Base-by-base conservation (phyloP, 1,140 invertebrate genomes). In the Pseudoatta argentina region DNA sequence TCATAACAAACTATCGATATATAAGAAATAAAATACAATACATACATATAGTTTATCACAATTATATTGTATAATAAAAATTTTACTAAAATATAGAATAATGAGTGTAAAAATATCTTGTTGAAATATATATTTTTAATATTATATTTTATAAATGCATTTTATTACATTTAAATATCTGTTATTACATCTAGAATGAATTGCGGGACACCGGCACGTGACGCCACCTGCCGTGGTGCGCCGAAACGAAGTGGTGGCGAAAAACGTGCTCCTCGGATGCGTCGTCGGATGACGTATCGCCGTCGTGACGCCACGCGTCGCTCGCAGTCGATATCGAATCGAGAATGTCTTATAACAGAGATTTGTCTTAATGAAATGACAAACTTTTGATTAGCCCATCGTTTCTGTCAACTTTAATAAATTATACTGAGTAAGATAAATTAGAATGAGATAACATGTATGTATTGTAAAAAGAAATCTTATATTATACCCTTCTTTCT, bases 181-280 rank as follows among this genome's bases (percentile, higher is more conserved):
- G 1, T 44, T 44, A 27, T 27, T 27, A 30, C 5, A 34, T 44
- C 39, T 44, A 8, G 34, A 39, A 30, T n/a, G 1, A 10, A 55
- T 55, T 18, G 18, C 53, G 1, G 55, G 8, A 67, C 3, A 78
- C 59, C 73, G 88, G 21, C 72, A 30, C 7, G 73, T 89, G 66
- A 3, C 59, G 85, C 72, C 88, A 89, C 73, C 88, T 89, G 63
- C 14, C 1, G 24, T 18, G 53, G 18, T 12, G 2, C 3, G n/a
- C 0, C 48, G 39, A 21, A 89, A 51, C 3, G n/a, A 66, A 44
- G 16, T 86, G 51, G 66, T 48, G n/a, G n/a, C 39, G 2, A 6
- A 0, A n/a, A 44, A 78, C 81, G 57, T 21, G 59, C 57, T 30
- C 72, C 79, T 66, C 72, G 72, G 81, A 21, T 55, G 57, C 64